These are phyloP conservation scores for Neodiprion pinetum DNA, from an alignment of 1,140 invertebrate genomes.

Conservation along the genomic window DNA sequence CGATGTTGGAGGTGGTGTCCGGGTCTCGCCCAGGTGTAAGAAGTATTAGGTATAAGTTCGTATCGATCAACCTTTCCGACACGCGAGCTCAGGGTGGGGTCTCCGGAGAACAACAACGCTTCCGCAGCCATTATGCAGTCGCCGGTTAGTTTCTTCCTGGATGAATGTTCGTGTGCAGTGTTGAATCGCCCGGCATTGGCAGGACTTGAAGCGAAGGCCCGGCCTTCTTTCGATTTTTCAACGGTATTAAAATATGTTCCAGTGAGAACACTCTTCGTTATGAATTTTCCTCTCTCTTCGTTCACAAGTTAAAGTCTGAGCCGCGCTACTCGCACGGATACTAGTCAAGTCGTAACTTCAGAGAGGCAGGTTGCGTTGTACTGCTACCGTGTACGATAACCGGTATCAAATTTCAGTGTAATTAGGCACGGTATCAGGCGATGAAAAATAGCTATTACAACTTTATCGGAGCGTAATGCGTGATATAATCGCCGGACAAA, in stretches of 20 bases:
- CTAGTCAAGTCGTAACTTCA: background rate
- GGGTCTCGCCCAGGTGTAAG: conserved; percentile 17
- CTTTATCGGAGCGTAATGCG: background rate
- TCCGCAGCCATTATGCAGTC: conserved; percentile 5
- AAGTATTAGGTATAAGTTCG: conserved; percentile 25
- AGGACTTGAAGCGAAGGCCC: too few species aligned
- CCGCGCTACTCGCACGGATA: background rate
- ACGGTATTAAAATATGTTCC: background rate
- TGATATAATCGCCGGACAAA: background rate
- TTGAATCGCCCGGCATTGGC: too few species aligned
- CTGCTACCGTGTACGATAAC: background rate
- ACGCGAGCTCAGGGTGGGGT: conserved; percentile 40
- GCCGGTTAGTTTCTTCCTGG: too few species aligned
- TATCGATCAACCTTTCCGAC: conserved; percentile 42
- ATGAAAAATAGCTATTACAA: background rate
- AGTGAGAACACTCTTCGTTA: background rate
- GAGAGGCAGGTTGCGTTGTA: background rate
- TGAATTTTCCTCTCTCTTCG: background rate
- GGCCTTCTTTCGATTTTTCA: background rate
- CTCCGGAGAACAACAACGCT: conserved; percentile 30
- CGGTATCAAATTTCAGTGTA: background rate
- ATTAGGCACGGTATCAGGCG: background rate
- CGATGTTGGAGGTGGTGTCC: background rate
- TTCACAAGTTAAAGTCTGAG: background rate
- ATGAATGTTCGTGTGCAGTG: too few species aligned